Evolutionary conservation across 1,140 invertebrate genomes (phyloP).

Genomic region (Eupristina koningsbergeri): DNA sequence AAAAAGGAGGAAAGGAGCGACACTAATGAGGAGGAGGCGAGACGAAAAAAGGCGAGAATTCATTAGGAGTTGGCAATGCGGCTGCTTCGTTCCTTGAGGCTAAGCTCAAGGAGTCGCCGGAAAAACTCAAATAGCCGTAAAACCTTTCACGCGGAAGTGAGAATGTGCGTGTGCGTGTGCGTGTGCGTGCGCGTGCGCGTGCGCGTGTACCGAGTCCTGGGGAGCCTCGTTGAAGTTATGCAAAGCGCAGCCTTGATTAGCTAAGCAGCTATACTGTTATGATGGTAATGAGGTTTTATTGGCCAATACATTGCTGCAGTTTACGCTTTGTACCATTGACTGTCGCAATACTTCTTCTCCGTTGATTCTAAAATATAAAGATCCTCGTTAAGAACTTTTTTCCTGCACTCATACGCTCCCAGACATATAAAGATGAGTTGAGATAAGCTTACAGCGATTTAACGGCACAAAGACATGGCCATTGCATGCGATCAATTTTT

Average conservation of each 20-base stretch:
- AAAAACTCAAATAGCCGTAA: constrained; percentile 41
- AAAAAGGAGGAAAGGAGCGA: not conserved
- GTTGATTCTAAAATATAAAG: not conserved
- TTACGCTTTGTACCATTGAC: not conserved
- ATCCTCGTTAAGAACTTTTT: not conserved
- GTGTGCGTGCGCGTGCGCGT: not conserved
- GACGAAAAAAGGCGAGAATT: constrained; percentile 70
- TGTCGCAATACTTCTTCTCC: not conserved
- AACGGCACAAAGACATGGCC: too few species aligned
- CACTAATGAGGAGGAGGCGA: constrained; percentile 68
- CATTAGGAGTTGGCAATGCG: constrained; percentile 68
- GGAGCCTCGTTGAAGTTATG: constrained; percentile 18
- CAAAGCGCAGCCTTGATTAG: constrained; percentile 9
- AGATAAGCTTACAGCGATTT: too few species aligned
- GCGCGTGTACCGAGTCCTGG: not conserved
- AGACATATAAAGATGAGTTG: not conserved
- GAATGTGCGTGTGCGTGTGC: too few species aligned
- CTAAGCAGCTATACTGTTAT: constrained; percentile 12
- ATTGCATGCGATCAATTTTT: too few species aligned
- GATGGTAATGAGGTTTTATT: constrained; percentile 17
- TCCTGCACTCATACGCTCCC: not conserved
- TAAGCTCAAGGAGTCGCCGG: constrained; percentile 7
- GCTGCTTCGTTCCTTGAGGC: constrained; percentile 49
- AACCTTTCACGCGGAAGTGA: constrained; percentile 17
- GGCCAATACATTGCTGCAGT: not conserved